A percentile compares a stretch with the other conserved stretches of the same genome.
Evolutionary conservation across 2,797 vertebrate genomes (phyloP).

Genomic region (Hippopotamyrus pictus): DNA sequence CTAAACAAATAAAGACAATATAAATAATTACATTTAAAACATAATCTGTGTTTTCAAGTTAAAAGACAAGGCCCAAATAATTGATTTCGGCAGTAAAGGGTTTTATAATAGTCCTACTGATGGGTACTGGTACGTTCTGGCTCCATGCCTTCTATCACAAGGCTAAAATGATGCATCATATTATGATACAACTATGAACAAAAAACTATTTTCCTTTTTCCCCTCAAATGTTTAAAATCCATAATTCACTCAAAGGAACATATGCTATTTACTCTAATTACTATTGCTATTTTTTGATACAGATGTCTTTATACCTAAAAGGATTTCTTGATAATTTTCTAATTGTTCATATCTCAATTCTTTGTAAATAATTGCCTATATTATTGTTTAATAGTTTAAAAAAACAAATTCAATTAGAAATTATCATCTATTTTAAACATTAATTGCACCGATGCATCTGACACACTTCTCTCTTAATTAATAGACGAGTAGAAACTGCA

Average conservation of each 20-base stretch:
- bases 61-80: background rate
- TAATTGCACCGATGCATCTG: background rate
- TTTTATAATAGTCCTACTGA: background rate
- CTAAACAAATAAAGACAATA: background rate
- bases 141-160: background rate
- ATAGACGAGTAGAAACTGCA: background rate
- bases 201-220: background rate
- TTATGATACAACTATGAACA: background rate
- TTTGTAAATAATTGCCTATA: background rate
- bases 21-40: background rate
- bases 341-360: background rate
- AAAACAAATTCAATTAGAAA: background rate
- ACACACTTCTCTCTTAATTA: background rate
- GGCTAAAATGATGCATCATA: background rate
- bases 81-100: background rate
- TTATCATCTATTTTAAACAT: background rate
- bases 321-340: background rate
- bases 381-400: background rate
- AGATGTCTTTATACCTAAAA: background rate
- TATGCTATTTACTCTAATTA: background rate
- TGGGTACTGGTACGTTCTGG: too few relatives aligned
- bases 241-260: background rate
- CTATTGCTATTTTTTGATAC: background rate
- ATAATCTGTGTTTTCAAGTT: background rate
- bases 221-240: background rate